Evolutionary conservation across 2,113 vertebrate species (phyloP).

Genomic region (Odontesthes bonariensis): DNA sequence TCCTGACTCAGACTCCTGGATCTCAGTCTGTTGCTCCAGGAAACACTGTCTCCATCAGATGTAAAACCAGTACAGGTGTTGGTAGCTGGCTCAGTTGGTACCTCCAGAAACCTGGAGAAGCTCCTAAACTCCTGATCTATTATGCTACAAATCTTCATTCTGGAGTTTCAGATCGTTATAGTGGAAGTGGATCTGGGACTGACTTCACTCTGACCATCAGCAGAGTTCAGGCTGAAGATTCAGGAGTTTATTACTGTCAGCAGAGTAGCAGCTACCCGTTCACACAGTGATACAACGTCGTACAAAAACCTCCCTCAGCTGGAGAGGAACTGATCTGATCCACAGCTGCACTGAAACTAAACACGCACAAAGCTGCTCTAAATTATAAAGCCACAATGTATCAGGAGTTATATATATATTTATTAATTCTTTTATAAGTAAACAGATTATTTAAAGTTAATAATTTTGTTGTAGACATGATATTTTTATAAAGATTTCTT

Average conservation of each 20-base stretch:
- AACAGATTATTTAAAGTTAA: too few relatives aligned
- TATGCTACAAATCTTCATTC: background rate
- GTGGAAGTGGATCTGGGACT: constrained; percentile 25
- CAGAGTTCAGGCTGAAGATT: constrained; percentile 43
- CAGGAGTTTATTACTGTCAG: constrained; percentile 34
- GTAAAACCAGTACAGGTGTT: constrained; percentile 19
- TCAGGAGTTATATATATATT: too few relatives aligned
- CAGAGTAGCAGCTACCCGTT: accelerated
- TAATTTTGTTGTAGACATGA: background rate
- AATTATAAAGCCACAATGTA: too few relatives aligned
- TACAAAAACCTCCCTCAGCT: background rate
- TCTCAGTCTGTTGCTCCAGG: constrained; percentile 11
- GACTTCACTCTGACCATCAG: constrained; percentile 48
- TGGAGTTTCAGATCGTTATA: constrained; percentile 13
- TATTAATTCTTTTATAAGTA: too few relatives aligned
- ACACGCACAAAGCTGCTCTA: too few relatives aligned
- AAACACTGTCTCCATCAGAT: constrained; percentile 14
- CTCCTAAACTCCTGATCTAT: constrained; percentile 19
- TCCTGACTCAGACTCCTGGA: background rate
- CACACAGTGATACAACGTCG: background rate
- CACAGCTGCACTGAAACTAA: too few relatives aligned
- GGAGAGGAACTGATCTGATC: too few relatives aligned
- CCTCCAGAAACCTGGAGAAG: constrained; percentile 29
- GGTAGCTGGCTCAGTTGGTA: background rate
- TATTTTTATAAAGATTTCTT: too few relatives aligned